Percentiles rank a stretch among this genome's conserved stretches.
Evolutionary conservation across 2,113 vertebrate genomes (phyloP).

Genomic region (Lamprotornis superbus): DNA sequence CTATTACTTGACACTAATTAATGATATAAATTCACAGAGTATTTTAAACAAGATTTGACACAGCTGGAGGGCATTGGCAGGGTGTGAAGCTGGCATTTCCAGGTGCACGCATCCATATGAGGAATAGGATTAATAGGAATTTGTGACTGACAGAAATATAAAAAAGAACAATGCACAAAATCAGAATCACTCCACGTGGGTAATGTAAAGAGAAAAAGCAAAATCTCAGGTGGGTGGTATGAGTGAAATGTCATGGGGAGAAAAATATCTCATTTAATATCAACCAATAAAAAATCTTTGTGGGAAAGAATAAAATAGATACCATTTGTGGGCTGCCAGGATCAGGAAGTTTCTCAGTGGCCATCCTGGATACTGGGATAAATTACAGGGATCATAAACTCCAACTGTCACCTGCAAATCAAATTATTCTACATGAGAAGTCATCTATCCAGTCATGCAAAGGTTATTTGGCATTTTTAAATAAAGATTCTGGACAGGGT

Average conservation of each 20-base stretch:
- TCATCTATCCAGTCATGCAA: not conserved
- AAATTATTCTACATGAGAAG: not conserved
- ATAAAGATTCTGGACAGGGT: not conserved
- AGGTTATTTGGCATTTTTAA: not conserved
- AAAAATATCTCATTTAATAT: not conserved
- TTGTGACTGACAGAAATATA: not conserved
- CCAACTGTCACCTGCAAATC: constrained; percentile 87
- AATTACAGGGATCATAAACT: constrained; percentile 94
- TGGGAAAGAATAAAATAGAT: constrained; percentile 36
- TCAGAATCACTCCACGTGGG: not conserved
- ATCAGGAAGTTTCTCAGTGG: constrained; percentile 92
- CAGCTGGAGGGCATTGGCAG: not conserved
- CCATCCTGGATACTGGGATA: constrained; percentile 96
- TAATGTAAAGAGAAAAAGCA: not conserved
- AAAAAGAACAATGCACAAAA: not conserved
- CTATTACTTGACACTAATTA: not conserved
- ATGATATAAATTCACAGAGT: not conserved
- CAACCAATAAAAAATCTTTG: not conserved
- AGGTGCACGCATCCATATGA: not conserved
- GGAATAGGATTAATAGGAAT: not conserved
- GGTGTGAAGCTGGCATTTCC: not conserved
- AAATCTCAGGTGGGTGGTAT: not conserved
- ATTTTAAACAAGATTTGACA: not conserved
- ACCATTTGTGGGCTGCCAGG: constrained; percentile 88
- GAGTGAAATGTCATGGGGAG: not conserved